A percentile compares a stretch with the other conserved stretches of the same genome.
Conservation (phyloP, 2,888 invertebrate species). For the Sarcophaga subvicina region DNA sequence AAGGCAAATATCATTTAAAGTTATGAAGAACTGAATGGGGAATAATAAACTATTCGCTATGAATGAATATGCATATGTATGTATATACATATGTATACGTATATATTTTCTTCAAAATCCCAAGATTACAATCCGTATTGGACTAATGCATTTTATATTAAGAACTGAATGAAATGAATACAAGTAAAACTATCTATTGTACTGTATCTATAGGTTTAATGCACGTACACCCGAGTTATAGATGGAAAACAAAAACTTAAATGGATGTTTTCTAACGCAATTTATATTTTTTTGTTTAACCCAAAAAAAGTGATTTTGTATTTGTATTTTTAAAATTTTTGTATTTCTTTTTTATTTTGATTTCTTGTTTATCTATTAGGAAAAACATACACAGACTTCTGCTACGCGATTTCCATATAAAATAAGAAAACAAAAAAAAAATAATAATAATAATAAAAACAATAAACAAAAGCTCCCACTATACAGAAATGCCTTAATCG, state of each 20-base stretch:
- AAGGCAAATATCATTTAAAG: conserved; percentile 25
- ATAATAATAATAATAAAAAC: conserved; percentile 24
- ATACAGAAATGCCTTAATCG: conserved; percentile 2
- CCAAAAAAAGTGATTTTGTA: conserved; percentile 34
- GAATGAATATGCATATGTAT: not conserved
- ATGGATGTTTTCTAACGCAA: conserved; percentile 32
- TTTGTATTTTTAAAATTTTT: conserved; percentile 12
- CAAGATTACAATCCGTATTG: conserved; percentile 42
- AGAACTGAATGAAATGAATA: not conserved
- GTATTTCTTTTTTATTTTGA: not conserved
- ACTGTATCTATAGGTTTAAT: conserved; percentile 23
- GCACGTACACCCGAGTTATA: conserved; percentile 21
- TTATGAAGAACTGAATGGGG: conserved; percentile 39
- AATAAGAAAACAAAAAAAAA: conserved; percentile 30
- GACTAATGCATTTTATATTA: conserved; percentile 48
- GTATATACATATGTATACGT: not conserved
- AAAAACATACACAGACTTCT: conserved; percentile 14
- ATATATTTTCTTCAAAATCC: conserved; percentile 1
- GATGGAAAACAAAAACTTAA: conserved; percentile 1
- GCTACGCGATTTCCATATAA: conserved; percentile 32
- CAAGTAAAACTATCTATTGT: not conserved
- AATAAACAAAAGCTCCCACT: conserved; percentile 57
- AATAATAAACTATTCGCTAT: conserved; percentile 25
- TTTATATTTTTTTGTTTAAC: not conserved
- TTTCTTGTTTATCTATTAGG: not conserved